phyloP scores from a whole-genome alignment of 1,140 invertebrate species.

The Apis laboriosa region DNA sequence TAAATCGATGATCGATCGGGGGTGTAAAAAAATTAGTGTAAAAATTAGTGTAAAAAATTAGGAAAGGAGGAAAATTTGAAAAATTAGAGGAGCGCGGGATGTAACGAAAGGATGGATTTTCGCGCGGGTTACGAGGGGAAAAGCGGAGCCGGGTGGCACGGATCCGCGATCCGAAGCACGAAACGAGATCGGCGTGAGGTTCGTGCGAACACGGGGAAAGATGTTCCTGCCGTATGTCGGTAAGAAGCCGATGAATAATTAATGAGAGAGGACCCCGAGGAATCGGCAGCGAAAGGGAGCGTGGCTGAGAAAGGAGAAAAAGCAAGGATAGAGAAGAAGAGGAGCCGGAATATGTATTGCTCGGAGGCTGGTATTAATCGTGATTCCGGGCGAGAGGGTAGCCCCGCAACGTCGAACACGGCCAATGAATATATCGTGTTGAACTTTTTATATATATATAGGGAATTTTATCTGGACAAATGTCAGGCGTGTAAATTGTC shows the following conservation, averaged over 20 bases:
- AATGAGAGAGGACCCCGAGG: constrained; percentile 40
- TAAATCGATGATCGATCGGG: too few relatives aligned
- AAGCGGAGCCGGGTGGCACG: not conserved
- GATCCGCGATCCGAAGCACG: constrained; percentile 30
- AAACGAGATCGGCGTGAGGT: constrained; percentile 44
- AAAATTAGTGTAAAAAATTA: not conserved
- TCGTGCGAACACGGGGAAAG: constrained; percentile 44
- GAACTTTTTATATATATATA: not conserved
- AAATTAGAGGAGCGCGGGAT: constrained; percentile 9
- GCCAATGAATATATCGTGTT: not conserved
- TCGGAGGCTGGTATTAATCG: constrained; percentile 24
- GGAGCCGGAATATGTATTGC: constrained; percentile 8
- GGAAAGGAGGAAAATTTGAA: not conserved
- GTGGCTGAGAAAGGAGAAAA: constrained; percentile 13
- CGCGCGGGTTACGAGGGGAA: not conserved
- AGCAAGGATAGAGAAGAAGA: constrained; percentile 13
- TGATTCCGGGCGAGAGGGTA: not conserved
- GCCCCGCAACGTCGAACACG: not conserved
- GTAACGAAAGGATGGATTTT: not conserved
- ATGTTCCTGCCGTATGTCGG: constrained; percentile 34
- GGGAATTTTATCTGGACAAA: not conserved
- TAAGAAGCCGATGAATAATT: constrained; percentile 63
- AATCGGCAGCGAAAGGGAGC: constrained; percentile 27
- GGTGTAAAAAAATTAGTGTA: too few relatives aligned
- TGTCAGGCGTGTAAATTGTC: constrained; percentile 6